phyloP scores from a whole-genome alignment of 1,140 invertebrate species.

The Laodelphax striatellus region DNA sequence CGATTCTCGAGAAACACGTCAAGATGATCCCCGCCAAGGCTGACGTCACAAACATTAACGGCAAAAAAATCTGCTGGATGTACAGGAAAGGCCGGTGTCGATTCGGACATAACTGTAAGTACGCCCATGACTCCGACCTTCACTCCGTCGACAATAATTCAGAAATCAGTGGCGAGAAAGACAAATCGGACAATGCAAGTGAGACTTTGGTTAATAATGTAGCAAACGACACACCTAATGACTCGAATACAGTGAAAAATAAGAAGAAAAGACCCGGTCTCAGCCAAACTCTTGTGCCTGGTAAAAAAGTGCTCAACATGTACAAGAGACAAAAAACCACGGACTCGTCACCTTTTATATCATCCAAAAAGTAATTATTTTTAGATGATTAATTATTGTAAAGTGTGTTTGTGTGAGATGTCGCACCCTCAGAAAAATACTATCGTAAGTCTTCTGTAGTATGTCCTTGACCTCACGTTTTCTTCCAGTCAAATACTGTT shows the following conservation, averaged over 20 bases:
- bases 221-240: slow-evolving; percentile 16
- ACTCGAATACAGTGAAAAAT: slow-evolving; percentile 41
- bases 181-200: not conserved
- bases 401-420: no score
- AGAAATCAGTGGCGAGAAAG: not conserved
- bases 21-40: slow-evolving; percentile 74
- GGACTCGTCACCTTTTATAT: not conserved
- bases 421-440: no score
- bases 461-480: no score
- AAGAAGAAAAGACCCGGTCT: slow-evolving; percentile 69
- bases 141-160: not conserved
- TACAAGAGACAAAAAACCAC: slow-evolving; percentile 46
- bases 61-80: slow-evolving; percentile 87
- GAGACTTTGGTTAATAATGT: not conserved
- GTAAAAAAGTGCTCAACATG: slow-evolving; percentile 73
- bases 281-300: slow-evolving; percentile 60
- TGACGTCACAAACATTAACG: slow-evolving; percentile 64
- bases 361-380: no score
- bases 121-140: slow-evolving; percentile 80
- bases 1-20: slow-evolving; percentile 83
- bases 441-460: no score
- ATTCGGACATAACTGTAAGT: slow-evolving; percentile 86
- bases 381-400: no score
- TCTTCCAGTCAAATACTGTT: no score
- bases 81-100: slow-evolving; percentile 80